phyloP scores from a whole-genome alignment of 2,113 vertebrate genomes.

The Sitta europaea region DNA sequence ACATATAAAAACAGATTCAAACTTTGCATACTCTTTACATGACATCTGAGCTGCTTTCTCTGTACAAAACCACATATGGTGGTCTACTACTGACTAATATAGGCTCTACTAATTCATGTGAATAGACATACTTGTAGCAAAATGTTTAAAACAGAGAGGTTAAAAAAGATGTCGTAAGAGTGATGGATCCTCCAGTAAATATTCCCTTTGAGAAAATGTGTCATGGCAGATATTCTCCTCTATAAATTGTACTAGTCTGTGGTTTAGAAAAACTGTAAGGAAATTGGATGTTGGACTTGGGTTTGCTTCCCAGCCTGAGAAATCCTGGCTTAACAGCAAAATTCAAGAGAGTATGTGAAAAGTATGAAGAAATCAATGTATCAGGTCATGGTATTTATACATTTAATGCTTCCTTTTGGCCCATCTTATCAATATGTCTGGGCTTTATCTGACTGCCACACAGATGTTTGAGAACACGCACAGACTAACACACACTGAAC shows the following conservation, averaged over 20 bases:
- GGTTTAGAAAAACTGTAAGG: neutral
- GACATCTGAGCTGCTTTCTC: neutral
- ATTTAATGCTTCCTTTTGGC: neutral
- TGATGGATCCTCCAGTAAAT: neutral
- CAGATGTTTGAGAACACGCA: neutral
- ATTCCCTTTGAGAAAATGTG: neutral
- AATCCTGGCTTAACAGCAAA: neutral
- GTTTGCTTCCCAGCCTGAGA: neutral
- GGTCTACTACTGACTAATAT: neutral
- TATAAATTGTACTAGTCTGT: neutral
- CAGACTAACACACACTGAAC: neutral
- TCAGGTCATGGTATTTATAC: neutral
- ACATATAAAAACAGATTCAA: neutral
- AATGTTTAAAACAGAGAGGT: neutral
- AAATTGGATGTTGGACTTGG: neutral
- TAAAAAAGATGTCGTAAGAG: neutral
- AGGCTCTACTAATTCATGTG: neutral
- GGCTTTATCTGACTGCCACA: neutral
- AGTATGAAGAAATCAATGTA: neutral
- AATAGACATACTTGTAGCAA: neutral
- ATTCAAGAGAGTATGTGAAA: neutral
- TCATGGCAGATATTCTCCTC: neutral
- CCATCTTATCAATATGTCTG: neutral
- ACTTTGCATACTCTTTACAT: neutral
- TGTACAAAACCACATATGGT: neutral